Evolutionary conservation across 2,888 invertebrate species (phyloP).

Genomic region (Seira sanloemensis): DNA sequence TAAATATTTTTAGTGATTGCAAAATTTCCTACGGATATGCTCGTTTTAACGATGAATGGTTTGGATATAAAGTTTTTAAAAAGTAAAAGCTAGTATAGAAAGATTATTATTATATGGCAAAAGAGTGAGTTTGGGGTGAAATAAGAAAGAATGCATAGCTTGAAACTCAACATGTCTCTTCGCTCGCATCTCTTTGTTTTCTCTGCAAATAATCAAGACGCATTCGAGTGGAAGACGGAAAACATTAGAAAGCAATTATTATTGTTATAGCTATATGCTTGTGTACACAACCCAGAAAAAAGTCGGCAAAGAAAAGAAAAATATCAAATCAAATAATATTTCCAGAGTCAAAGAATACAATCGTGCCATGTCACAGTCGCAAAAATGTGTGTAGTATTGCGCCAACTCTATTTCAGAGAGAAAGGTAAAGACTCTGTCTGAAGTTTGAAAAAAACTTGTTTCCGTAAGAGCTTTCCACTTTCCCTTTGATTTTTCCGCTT

Average conservation of each 20-base stretch:
- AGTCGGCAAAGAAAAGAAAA: not conserved
- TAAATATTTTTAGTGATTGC: not conserved
- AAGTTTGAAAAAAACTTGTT: not conserved
- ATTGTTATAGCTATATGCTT: not conserved
- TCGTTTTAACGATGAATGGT: no score
- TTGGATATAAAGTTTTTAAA: no score
- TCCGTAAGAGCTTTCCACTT: not conserved
- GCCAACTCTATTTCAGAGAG: no score
- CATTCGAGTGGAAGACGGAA: conserved; percentile 19
- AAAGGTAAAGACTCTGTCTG: not conserved
- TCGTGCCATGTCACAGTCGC: not conserved
- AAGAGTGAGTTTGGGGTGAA: not conserved
- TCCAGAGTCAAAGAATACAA: not conserved
- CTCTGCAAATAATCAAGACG: conserved; percentile 78
- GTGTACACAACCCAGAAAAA: not conserved
- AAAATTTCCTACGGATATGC: not conserved
- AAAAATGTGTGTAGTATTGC: no score
- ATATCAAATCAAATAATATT: not conserved
- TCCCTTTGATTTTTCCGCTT: not conserved
- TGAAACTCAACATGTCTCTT: not conserved
- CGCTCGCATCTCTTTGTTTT: conserved; percentile 95
- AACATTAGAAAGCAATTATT: conserved; percentile 12
- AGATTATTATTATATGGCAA: no score
- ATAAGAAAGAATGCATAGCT: not conserved
- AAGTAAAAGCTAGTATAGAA: no score